Base-by-base conservation (phyloP, 2,888 invertebrate genomes). In the Sphaerophoria taeniata region DNA sequence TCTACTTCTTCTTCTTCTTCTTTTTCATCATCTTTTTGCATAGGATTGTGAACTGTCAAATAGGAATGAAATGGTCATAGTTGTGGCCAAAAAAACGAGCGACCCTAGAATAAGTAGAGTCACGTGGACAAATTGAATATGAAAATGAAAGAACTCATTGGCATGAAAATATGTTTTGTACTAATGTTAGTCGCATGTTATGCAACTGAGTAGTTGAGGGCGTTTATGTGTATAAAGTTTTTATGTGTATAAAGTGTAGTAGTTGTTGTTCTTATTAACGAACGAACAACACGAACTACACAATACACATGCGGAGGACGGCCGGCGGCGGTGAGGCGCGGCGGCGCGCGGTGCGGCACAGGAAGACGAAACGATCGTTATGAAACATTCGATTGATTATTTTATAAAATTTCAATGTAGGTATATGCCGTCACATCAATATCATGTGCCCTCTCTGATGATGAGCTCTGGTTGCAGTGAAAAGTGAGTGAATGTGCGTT, bases 401-500 rank as follows among this genome's bases (percentile, higher is more conserved):
- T 80, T 86, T 86, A 82, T 86, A 86, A 86, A 81, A 86, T 86
- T 82, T 82, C 85, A 86, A 86, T 86, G 77, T 86, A 86, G 81
- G 77, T 86, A 86, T 86, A 86, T 86, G 76, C 85, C 74, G 85
- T 86, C 85, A 81, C 69, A 82, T 73, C 24, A 74, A 77, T 86
- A 71, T 73, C 75, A 67, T 67, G 69, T 72, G 56, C 67, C 3
- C 39, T 39, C 51, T 39, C 24, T 24, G 1, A 24, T 67, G 53
- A 67, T 67, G 53, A 67, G 51, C 24, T 67, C 43, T 51, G 60
- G 24, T 6, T 60, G 60, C 53, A 51, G 16, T 16, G 6, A 9
- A 3, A 5, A 36, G 1, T 9, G 33, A 36, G 33, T 34, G 33
- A 7, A 6, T 24, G 12, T 39, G 60, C 24, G 2, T 24, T 24